Conservation (phyloP, 2,113 vertebrate genomes). For the Pachypanchax playfairii region DNA sequence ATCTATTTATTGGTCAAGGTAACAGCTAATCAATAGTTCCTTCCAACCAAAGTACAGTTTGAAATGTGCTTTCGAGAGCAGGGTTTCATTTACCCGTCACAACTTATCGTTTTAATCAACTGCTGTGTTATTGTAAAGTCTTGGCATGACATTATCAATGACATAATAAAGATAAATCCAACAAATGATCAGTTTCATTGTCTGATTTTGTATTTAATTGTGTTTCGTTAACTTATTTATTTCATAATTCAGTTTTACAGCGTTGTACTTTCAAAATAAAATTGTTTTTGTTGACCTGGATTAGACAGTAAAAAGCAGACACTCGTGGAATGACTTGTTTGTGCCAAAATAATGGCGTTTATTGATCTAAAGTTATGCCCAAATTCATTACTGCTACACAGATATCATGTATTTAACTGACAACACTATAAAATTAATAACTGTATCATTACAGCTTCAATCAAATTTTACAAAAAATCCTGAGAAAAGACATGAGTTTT, state of each 20-base stretch:
- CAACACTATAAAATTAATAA: constrained; percentile 30
- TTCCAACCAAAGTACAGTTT: constrained; percentile 24
- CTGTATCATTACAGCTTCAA: constrained; percentile 57
- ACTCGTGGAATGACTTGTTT: constrained; percentile 17
- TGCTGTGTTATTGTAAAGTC: background rate
- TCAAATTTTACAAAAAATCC: constrained; percentile 57
- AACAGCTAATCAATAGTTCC: constrained; percentile 26
- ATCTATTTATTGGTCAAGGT: constrained; percentile 32
- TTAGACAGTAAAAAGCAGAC: too few species aligned
- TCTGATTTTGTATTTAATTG: too few species aligned
- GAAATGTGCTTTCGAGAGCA: background rate
- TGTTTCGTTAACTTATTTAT: background rate
- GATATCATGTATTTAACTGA: constrained; percentile 41
- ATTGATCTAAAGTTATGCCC: constrained; percentile 55
- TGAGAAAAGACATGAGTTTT: constrained; percentile 43
- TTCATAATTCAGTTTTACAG: background rate
- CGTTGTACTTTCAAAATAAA: too few species aligned
- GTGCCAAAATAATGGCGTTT: constrained; percentile 64
- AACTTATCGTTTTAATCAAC: constrained; percentile 8
- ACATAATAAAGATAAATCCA: background rate
- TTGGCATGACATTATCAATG: background rate
- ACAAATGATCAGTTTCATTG: background rate
- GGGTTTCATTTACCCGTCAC: background rate
- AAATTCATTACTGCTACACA: constrained; percentile 43
- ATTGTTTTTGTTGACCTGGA: too few species aligned